Evolutionary conservation across 2,888 invertebrate species (phyloP).

Genomic region (Shargacucullia verbasci): DNA sequence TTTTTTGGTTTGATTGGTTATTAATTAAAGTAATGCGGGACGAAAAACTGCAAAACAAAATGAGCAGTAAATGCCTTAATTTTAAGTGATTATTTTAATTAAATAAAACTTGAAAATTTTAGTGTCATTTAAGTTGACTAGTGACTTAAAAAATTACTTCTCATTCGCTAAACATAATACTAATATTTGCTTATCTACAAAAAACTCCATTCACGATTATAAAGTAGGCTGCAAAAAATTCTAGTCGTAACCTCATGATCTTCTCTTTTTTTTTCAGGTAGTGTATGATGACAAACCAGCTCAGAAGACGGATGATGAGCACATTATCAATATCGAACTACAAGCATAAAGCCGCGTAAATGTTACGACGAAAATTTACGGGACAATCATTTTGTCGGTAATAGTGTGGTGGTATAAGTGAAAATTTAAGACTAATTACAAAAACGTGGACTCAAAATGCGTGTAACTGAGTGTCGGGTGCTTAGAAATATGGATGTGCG

Average conservation of each 20-base stretch:
- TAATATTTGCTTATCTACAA: conserved; percentile 16
- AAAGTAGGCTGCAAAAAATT: conserved; percentile 19
- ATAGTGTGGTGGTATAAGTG: conserved; percentile 55
- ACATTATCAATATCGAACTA: conserved; percentile 81
- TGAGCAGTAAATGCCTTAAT: too few relatives aligned
- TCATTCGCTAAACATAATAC: conserved; percentile 10
- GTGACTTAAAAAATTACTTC: conserved; percentile 17
- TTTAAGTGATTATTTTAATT: conserved; percentile 5
- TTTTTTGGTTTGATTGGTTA: too few relatives aligned
- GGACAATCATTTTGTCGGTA: conserved; percentile 52
- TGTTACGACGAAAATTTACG: conserved; percentile 50
- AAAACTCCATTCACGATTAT: conserved; percentile 21
- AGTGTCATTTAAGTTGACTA: conserved; percentile 13
- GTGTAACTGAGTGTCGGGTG: conserved; percentile 73
- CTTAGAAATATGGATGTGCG: conserved; percentile 81
- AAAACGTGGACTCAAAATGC: conserved; percentile 70
- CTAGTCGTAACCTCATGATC: conserved; percentile 33
- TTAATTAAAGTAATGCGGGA: too few relatives aligned
- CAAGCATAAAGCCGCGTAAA: conserved; percentile 79
- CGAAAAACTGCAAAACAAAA: too few relatives aligned
- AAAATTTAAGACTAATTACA: conserved; percentile 51
- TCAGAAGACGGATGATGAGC: conserved; percentile 73
- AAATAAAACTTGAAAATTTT: conserved; percentile 13
- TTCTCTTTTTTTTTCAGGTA: conserved; percentile 77
- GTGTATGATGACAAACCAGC: conserved; percentile 81